A percentile compares a stretch with the other conserved stretches of the same genome.
phyloP scores from a whole-genome alignment of 2,113 vertebrate genomes.

The Esox niger region DNA sequence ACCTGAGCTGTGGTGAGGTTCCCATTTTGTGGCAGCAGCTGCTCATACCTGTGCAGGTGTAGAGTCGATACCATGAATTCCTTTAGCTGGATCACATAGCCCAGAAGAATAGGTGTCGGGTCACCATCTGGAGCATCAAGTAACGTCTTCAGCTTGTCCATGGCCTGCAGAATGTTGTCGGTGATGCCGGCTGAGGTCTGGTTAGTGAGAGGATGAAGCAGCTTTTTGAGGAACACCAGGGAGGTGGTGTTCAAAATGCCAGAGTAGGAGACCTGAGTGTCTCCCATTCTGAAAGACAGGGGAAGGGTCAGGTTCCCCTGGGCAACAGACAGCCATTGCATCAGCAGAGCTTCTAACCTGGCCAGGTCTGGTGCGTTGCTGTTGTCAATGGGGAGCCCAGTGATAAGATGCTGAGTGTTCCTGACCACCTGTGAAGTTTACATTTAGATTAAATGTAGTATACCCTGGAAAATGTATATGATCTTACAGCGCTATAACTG shows the following conservation, averaged over 20 bases:
- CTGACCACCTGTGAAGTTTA: constrained; percentile 20
- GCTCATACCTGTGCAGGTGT: constrained; percentile 34
- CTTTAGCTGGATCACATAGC: constrained; percentile 58
- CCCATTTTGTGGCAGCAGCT: constrained; percentile 26
- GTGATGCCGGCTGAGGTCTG: constrained; percentile 52
- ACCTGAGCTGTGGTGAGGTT: constrained; percentile 33
- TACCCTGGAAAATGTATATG: too few species aligned
- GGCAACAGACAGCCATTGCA: constrained; percentile 50
- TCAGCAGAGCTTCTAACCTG: constrained; percentile 50
- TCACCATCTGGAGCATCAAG: constrained; percentile 46
- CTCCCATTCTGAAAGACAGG: constrained; percentile 54
- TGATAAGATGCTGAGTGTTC: constrained; percentile 56
- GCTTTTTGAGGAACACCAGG: constrained; percentile 40
- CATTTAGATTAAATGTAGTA: too few species aligned
- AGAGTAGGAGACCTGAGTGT: constrained; percentile 53
- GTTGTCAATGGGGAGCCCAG: constrained; percentile 35
- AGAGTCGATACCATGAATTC: constrained; percentile 44
- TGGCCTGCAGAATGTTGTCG: constrained; percentile 53
- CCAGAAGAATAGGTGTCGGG: constrained; percentile 45
- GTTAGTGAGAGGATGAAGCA: constrained; percentile 51
- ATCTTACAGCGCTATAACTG: too few species aligned
- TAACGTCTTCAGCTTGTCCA: constrained; percentile 50
- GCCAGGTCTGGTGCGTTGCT: constrained; percentile 44
- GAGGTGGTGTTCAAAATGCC: constrained; percentile 41
- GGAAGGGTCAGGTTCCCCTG: constrained; percentile 52